These are phyloP conservation scores for Motacilla tschutschensis DNA, from an alignment of 2,113 vertebrate genomes.

Conservation along the genomic window DNA sequence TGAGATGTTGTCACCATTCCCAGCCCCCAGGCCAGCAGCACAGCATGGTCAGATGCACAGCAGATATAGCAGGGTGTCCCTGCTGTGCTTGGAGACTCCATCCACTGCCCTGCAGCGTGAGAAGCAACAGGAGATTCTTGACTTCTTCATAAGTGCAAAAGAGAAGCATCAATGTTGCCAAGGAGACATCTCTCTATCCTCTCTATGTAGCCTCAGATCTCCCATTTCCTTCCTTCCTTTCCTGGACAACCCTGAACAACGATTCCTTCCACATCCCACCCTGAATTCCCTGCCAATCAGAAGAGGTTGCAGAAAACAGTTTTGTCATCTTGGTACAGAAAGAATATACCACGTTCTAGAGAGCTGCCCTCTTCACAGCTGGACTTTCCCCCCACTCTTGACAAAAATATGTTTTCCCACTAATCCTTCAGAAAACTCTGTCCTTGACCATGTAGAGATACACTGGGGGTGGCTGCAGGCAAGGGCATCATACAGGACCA, in stretches of 20 bases:
- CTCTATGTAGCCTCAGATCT: not conserved
- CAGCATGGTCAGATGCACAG: not conserved
- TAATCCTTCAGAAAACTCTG: not conserved
- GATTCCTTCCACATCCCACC: not conserved
- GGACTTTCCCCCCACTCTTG: not conserved
- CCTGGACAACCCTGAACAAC: not conserved
- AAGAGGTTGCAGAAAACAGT: not conserved
- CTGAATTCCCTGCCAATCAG: not conserved
- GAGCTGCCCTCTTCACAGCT: not conserved
- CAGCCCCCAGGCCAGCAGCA: not conserved
- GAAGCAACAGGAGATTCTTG: not conserved
- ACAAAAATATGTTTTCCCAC: not conserved
- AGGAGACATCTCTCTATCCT: not conserved
- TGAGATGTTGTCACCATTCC: not conserved
- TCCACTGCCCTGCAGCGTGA: not conserved
- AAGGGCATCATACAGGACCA: not conserved
- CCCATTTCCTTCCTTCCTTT: not conserved
- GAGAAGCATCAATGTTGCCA: not conserved
- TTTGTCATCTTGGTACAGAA: not conserved
- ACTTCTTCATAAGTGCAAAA: not conserved
- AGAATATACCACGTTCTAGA: not conserved
- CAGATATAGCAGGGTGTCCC: not conserved
- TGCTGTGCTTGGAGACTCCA: not conserved
- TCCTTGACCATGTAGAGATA: not conserved
- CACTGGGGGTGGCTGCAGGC: rapidly evolving